Base-by-base conservation (phyloP, 1,140 invertebrate species). In the Drosophila baimaii region DNA sequence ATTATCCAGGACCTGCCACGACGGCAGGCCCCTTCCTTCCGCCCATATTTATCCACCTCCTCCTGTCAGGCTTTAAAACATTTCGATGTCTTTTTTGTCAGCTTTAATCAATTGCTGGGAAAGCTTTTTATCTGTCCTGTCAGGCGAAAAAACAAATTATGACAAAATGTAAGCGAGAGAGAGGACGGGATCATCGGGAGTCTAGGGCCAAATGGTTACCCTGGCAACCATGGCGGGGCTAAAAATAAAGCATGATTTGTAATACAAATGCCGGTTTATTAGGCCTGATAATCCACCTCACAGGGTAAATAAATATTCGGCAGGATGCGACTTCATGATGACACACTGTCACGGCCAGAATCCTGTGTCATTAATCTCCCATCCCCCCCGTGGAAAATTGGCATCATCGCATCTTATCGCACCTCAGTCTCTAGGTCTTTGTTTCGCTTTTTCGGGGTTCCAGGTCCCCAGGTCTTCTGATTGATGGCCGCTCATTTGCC, bases 41-140 rank as follows among this genome's bases (percentile, higher is more conserved):
- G 6, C n/a, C 47, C 47, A 25, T 69, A 39, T 31, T 55, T 27
- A 44, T 71, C 17, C 64, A 31, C 55, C 47, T 13, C 41, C 43
- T n/a, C n/a, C n/a, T n/a, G n/a, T n/a, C 51, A 39, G 65, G 47
- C 71, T 77, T 84, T 80, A 84, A 77, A 85, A 55, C 61, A 61
- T 85, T 70, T 59, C 44, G 68, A 75, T 85, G 62, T 78, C 66
- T 62, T 64, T 69, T 71, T 76, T 70, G 73, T 65, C 77, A 64
- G 84, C 64, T 82, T 70, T 86, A 88, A 89, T 88, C 84, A 88
- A 89, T 89, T 79, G 72, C 62, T 55, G 57, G 37, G 43, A 49
- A 46, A 56, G 49, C 49, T 57, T 61, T 51, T 73, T 74, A 77
- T 70, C 76, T 58, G 52, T 21, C 43, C 64, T 88, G 79, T 66